phyloP scores from a whole-genome alignment of 2,797 vertebrate genomes.

The Ispidina lecontei region DNA sequence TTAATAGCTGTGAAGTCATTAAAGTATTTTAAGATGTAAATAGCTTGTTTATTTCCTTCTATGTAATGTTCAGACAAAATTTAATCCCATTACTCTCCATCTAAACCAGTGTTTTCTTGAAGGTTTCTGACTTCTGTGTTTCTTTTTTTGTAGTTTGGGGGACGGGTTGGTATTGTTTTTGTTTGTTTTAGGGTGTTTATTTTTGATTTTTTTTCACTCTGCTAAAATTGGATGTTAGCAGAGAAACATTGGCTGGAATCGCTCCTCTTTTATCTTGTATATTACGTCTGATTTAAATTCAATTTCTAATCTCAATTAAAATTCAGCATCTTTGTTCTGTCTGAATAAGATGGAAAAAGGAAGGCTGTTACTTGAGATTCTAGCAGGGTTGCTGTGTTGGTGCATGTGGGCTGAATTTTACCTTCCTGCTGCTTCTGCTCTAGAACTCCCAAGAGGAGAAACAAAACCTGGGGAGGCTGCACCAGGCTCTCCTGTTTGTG shows the following conservation, averaged over 20 bases:
- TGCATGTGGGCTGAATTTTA: fast-evolving
- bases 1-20: neutral
- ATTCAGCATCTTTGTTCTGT: neutral
- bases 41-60: neutral
- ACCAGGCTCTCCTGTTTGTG: neutral
- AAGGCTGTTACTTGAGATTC: neutral
- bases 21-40: neutral
- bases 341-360: neutral
- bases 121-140: neutral
- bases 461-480: neutral
- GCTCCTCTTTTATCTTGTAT: neutral
- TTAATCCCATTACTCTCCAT: neutral
- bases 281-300: neutral
- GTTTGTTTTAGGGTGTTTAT: neutral
- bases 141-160: too few species aligned
- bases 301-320: neutral
- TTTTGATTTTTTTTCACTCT: too few species aligned
- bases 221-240: neutral
- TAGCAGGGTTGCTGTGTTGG: neutral
- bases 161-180: neutral
- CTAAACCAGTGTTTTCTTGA: neutral
- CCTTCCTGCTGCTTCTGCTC: neutral
- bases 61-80: neutral
- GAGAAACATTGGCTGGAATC: neutral
- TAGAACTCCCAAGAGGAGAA: neutral